Evolutionary conservation across 2,113 vertebrate species (phyloP).

Genomic region (Hypocryptadius cinnamomeus): DNA sequence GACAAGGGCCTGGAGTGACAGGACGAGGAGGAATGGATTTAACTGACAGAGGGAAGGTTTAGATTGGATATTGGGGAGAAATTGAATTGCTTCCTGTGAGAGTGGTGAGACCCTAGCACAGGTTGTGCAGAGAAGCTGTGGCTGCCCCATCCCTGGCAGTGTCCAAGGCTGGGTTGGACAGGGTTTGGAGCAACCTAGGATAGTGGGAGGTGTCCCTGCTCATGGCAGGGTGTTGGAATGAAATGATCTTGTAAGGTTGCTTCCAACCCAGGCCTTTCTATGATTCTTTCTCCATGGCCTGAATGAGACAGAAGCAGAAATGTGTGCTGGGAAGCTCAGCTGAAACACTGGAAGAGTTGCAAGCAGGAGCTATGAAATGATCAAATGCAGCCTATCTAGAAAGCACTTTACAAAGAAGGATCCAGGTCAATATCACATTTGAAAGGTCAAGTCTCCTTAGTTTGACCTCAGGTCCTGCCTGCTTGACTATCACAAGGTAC

Average conservation of each 20-base stretch:
- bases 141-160: neutral
- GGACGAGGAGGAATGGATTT: accelerated
- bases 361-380: neutral
- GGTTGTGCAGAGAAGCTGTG: neutral
- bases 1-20: neutral
- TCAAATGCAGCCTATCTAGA: neutral
- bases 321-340: neutral
- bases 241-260: neutral
- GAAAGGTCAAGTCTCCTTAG: neutral
- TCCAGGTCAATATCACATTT: neutral
- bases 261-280: neutral
- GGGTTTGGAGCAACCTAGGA: neutral
- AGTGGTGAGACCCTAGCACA: neutral
- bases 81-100: neutral
- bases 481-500: neutral
- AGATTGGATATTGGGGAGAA: accelerated
- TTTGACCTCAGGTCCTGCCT: neutral
- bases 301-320: neutral
- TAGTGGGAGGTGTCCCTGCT: neutral
- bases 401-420: neutral
- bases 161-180: neutral
- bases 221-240: accelerated
- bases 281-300: neutral
- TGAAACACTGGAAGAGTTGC: neutral
- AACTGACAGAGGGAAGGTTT: accelerated